Conservation (phyloP, 1,140 invertebrate genomes). For the Bombus sylvicola region DNA sequence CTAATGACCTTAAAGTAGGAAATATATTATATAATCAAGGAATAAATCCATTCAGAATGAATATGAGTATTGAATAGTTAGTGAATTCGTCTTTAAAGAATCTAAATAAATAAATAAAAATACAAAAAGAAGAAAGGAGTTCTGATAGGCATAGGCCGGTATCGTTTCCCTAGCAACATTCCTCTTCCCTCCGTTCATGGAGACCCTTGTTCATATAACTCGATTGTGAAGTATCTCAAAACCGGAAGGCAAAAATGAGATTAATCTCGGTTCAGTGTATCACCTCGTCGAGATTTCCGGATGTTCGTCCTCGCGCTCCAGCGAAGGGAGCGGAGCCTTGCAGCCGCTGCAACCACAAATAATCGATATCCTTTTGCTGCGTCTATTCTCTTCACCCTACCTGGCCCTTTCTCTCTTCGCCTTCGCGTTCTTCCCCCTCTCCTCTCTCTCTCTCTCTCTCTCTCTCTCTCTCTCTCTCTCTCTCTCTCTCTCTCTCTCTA, state of each 20-base stretch:
- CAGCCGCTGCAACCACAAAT: conserved; percentile 67
- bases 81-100: too few relatives aligned
- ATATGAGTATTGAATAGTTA: too few relatives aligned
- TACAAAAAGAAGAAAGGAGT: neutral
- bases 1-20: too few relatives aligned
- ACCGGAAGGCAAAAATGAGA: conserved; percentile 53
- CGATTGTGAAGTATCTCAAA: conserved; percentile 39
- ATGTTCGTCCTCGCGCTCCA: conserved; percentile 18
- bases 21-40: too few relatives aligned
- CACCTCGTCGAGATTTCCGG: conserved; percentile 50
- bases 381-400: conserved; percentile 50
- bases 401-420: conserved; percentile 16
- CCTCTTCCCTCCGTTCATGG: neutral
- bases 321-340: conserved; percentile 22
- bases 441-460: neutral
- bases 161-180: neutral
- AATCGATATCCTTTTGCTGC: conserved; percentile 72
- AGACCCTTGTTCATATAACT: conserved; percentile 24
- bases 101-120: too few relatives aligned
- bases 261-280: conserved; percentile 44
- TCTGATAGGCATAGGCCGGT: neutral
- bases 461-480: neutral
- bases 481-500: neutral
- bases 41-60: too few relatives aligned
- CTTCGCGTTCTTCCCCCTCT: neutral